Evolutionary conservation across 2,888 invertebrate genomes (phyloP), one percentile per base, ranked within the genome.

Genomic region (Boloria selene): DNA sequence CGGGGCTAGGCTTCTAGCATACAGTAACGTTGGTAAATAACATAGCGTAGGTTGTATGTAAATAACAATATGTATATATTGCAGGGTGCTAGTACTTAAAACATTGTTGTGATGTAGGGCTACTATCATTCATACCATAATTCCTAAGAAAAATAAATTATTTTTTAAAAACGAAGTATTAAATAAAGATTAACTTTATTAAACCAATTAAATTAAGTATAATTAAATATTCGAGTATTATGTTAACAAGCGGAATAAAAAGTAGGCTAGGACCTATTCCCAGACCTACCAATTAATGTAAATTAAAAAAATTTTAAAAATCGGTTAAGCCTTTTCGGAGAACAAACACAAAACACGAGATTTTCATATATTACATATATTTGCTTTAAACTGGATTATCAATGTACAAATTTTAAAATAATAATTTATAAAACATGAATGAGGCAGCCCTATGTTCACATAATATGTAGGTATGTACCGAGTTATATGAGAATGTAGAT

Each of bases 41-140:
- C 53, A 16, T 64, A 69, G 61, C 26, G 49, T 64, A 64, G 56
- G 62, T 2, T 62, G 44, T 50, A 61, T 72, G 72, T 74, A 71
- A 70, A 71, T 72, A 70, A 67, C 60, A 64, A 50, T 65, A 66
- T 66, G 50, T 69, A 67, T 71, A 68, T 68, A 60, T 65, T 59
- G 67, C 67, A 67, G 68, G 68, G 70, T 71, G 70, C 61, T 60
- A 69, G 66, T 68, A 65, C 63, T 69, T 70, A 69, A 56, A 63
- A 58, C 58, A 50, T 50, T 56, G 52, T 65, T 62, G 13, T 51
- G 42, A 59, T 56, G 45, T 61, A 22, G 64, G 45, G 58, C 59
- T 64, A 59, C 58, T 51, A 58, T 64, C 45, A 26, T 18, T 17
- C n/a, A 44, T 22, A 44, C 5, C 17, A 6, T 26, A 53, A 53